phyloP scores from a whole-genome alignment of 2,888 invertebrate genomes.

The Melinopterus prodromus region DNA sequence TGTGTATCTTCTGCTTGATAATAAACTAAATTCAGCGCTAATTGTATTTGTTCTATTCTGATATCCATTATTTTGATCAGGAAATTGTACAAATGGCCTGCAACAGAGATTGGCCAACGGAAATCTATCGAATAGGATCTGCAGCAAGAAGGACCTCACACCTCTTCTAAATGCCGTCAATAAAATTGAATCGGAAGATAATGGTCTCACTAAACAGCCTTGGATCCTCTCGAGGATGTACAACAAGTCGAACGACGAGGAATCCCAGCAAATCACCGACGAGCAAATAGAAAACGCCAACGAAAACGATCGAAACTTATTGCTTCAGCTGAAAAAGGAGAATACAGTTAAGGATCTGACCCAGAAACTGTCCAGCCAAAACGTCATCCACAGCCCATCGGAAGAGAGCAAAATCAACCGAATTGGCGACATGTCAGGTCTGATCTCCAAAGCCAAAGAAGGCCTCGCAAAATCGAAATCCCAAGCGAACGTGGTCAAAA shows the following conservation, averaged over 20 bases:
- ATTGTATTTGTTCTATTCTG: not conserved
- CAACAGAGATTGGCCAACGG: conserved; percentile 70
- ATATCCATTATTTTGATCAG: conserved; percentile 53
- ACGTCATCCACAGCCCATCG: conserved; percentile 63
- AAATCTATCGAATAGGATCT: conserved; percentile 60
- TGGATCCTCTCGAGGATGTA: conserved; percentile 56
- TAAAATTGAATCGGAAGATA: conserved; percentile 64
- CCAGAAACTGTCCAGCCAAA: conserved; percentile 81
- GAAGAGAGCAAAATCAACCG: conserved; percentile 70
- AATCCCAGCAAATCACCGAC: conserved; percentile 63
- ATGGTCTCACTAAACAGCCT: conserved; percentile 55
- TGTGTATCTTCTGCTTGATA: not conserved
- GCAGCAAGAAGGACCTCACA: conserved; percentile 64
- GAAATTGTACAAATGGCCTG: conserved; percentile 66
- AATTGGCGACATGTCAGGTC: conserved; percentile 86
- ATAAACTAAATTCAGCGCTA: conserved; percentile 12
- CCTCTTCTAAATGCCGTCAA: conserved; percentile 66
- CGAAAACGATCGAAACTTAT: conserved; percentile 64
- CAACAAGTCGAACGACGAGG: conserved; percentile 40
- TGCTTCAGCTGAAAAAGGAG: conserved; percentile 78
- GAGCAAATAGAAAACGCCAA: conserved; percentile 62
- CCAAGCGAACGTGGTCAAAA: conserved; percentile 78
- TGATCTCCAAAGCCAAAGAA: conserved; percentile 93
- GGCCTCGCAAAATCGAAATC: conserved; percentile 88
- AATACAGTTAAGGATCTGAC: conserved; percentile 90